Evolutionary conservation across 2,797 vertebrate genomes (phyloP).

Genomic region (Pyrocephalus nanus): DNA sequence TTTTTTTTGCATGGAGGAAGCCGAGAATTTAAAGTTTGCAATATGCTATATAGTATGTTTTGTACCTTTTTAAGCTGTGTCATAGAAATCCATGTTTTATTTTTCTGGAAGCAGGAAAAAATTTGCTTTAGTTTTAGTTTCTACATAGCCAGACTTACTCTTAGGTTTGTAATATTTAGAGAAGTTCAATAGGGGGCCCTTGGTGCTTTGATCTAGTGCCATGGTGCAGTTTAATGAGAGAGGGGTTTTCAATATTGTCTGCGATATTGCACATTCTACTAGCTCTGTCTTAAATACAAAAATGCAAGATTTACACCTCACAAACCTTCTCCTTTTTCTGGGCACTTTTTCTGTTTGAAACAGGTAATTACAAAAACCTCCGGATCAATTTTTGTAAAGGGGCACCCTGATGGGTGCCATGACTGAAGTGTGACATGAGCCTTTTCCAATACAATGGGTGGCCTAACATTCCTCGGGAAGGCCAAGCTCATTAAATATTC

Average conservation of each 20-base stretch:
- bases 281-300: conserved; percentile 78
- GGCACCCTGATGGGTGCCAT: conserved; percentile 80
- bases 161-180: conserved; percentile 88
- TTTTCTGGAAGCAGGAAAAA: neutral
- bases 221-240: conserved; percentile 79
- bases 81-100: neutral
- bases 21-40: neutral
- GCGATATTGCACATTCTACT: conserved; percentile 79
- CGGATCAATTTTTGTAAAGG: conserved; percentile 81
- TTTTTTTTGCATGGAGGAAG: neutral
- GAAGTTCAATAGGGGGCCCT: conserved; percentile 94
- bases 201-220: conserved; percentile 92
- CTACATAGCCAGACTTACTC: conserved; percentile 78
- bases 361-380: conserved; percentile 82
- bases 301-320: conserved; percentile 72
- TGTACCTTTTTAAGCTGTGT: neutral
- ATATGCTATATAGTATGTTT: neutral
- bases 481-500: conserved; percentile 83
- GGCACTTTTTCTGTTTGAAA: conserved; percentile 64
- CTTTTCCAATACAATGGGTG: conserved; percentile 85
- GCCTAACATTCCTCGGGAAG: conserved; percentile 80
- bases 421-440: conserved; percentile 83
- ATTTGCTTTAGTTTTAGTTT: conserved; percentile 61
- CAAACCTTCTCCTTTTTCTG: conserved; percentile 75
- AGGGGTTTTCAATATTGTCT: conserved; percentile 79